A percentile compares a stretch with the other conserved stretches of the same genome.
phyloP scores from a whole-genome alignment of 1,140 invertebrate species.

The Aradophagus sp. region DNA sequence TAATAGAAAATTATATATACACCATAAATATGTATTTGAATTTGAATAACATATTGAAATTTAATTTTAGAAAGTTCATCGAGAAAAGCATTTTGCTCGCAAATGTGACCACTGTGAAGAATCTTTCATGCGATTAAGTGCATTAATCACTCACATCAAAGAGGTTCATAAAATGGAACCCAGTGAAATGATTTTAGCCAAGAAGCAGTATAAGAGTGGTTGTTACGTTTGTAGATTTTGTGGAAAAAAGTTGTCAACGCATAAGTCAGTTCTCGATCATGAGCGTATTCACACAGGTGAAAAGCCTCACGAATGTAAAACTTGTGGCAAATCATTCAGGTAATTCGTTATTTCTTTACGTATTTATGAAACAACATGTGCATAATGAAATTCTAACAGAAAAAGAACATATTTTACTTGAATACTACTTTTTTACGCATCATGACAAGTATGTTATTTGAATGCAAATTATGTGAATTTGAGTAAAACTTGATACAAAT shows the following conservation, averaged over 20 bases:
- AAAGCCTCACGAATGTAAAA: slow-evolving; percentile 75
- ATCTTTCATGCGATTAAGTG: slow-evolving; percentile 56
- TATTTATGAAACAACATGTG: too few species aligned
- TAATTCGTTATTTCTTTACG: slow-evolving; percentile 17
- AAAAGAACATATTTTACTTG: too few species aligned
- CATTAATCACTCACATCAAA: slow-evolving; percentile 51
- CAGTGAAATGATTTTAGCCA: slow-evolving; percentile 27
- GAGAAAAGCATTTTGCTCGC: slow-evolving; percentile 58
- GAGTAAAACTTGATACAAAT: too few species aligned
- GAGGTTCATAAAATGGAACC: slow-evolving; percentile 52
- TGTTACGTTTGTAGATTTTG: slow-evolving; percentile 61
- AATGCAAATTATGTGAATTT: too few species aligned
- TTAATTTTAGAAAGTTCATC: slow-evolving; percentile 53
- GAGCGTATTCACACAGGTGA: slow-evolving; percentile 77
- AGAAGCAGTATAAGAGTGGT: slow-evolving; percentile 52
- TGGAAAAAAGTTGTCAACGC: slow-evolving; percentile 59
- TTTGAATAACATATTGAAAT: too few species aligned
- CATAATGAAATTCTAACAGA: too few species aligned
- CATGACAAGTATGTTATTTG: too few species aligned
- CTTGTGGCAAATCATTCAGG: slow-evolving; percentile 73
- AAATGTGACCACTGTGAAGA: slow-evolving; percentile 67
- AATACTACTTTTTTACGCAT: too few species aligned
- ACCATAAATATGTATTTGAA: too few species aligned
- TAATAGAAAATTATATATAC: too few species aligned
- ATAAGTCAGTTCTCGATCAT: slow-evolving; percentile 61